Evolutionary conservation across 2,888 invertebrate species (phyloP).

Genomic region (Nebria brevicollis): DNA sequence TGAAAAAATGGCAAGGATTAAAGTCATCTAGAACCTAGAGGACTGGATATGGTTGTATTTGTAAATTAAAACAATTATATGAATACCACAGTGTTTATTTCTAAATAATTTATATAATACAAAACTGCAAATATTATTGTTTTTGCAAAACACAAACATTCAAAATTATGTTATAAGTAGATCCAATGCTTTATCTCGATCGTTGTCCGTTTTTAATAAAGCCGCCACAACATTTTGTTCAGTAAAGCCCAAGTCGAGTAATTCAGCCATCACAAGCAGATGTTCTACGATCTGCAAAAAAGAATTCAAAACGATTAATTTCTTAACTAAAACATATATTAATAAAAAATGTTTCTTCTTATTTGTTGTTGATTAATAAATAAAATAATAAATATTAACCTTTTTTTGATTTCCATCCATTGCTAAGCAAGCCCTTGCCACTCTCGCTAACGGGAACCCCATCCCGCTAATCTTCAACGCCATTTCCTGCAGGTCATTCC

Average conservation of each 20-base stretch:
- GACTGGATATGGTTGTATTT: too few species aligned
- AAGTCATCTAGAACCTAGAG: too few species aligned
- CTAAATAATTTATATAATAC: slow-evolving; percentile 39
- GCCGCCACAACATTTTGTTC: slow-evolving; percentile 80
- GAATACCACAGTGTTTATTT: slow-evolving; percentile 22
- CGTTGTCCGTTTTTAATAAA: slow-evolving; percentile 79
- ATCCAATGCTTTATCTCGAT: slow-evolving; percentile 87
- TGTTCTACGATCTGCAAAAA: slow-evolving; percentile 79
- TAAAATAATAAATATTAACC: slow-evolving; percentile 63
- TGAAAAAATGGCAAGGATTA: too few species aligned
- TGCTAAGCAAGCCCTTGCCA: slow-evolving; percentile 80
- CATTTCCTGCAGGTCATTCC: slow-evolving; percentile 70
- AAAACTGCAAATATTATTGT: slow-evolving; percentile 46
- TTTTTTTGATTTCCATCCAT: slow-evolving; percentile 87
- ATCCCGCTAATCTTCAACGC: slow-evolving; percentile 82
- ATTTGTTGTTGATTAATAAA: not conserved
- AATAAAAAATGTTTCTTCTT: too few species aligned
- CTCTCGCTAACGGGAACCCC: slow-evolving; percentile 87
- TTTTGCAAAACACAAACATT: slow-evolving; percentile 48
- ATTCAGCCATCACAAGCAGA: slow-evolving; percentile 78
- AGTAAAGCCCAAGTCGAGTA: slow-evolving; percentile 84
- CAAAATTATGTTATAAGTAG: slow-evolving; percentile 76
- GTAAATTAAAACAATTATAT: not conserved
- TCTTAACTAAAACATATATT: too few species aligned
- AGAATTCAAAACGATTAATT: not conserved